Conservation (phyloP, 2,888 invertebrate species). For the Drosophila melanosoma region DNA sequence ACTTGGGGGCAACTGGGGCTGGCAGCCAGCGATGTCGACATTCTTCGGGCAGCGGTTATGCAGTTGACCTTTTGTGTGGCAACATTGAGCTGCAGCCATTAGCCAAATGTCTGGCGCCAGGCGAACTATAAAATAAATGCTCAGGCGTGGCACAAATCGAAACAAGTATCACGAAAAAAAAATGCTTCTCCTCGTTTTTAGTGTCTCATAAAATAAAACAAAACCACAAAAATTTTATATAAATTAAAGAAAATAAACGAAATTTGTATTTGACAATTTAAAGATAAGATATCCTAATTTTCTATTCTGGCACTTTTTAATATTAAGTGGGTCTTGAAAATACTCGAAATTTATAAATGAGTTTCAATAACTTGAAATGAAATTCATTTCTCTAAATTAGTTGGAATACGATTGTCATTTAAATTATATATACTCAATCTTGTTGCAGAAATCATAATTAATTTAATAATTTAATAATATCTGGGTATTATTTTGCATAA, state of each 20-base stretch:
- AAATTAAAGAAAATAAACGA: not conserved
- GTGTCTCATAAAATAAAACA: slow-evolving; percentile 30
- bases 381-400: not conserved
- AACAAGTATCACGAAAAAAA: slow-evolving; percentile 43
- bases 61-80: slow-evolving; percentile 66
- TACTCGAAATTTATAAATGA: not conserved
- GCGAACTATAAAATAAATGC: slow-evolving; percentile 72
- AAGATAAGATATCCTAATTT: not conserved
- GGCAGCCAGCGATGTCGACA: not conserved
- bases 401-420: not conserved
- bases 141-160: slow-evolving; percentile 64
- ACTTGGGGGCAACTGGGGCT: not conserved
- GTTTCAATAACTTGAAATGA: not conserved
- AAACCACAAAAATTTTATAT: not conserved
- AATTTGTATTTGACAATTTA: slow-evolving; percentile 1
- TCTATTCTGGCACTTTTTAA: not conserved
- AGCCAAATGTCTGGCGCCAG: slow-evolving; percentile 71
- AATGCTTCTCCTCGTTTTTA: slow-evolving; percentile 41
- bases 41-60: slow-evolving; percentile 29
- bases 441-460: not conserved
- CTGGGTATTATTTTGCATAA: not conserved
- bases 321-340: not conserved
- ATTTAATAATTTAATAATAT: too few species aligned
- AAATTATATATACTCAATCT: not conserved
- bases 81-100: slow-evolving; percentile 51